Evolutionary conservation across 2,888 invertebrate species (phyloP).

Genomic region (Eumerus sabulonum): DNA sequence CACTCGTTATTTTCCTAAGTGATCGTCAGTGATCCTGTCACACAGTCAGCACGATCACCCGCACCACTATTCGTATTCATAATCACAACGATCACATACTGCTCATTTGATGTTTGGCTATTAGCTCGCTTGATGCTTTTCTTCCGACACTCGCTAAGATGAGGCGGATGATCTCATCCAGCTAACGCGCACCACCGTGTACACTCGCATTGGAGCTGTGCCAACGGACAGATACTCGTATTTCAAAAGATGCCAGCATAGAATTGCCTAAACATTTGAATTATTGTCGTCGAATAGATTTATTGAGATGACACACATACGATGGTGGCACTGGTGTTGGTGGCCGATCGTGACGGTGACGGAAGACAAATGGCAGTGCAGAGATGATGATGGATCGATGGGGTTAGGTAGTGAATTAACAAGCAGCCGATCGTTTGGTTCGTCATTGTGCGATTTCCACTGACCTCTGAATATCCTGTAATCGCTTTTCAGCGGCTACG

Average conservation of each 20-base stretch:
- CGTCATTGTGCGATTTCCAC: no score
- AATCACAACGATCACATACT: slow-evolving; percentile 21
- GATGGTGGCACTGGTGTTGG: slow-evolving; percentile 9
- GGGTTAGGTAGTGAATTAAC: no score
- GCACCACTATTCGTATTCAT: slow-evolving; percentile 16
- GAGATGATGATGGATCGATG: no score
- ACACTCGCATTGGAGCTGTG: slow-evolving; percentile 39
- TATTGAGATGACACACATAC: slow-evolving; percentile 44
- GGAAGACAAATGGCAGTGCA: not conserved
- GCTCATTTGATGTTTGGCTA: slow-evolving; percentile 37
- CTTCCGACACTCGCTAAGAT: slow-evolving; percentile 24
- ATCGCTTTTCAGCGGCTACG: no score
- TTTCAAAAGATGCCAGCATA: slow-evolving; percentile 58
- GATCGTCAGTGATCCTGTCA: slow-evolving; percentile 57
- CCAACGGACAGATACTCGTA: slow-evolving; percentile 45
- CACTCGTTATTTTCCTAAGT: not conserved
- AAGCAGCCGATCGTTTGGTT: no score
- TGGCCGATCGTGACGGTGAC: not conserved
- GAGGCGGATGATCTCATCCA: slow-evolving; percentile 43
- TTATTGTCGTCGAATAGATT: slow-evolving; percentile 54
- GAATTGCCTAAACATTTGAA: slow-evolving; percentile 60
- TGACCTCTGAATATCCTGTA: no score
- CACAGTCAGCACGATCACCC: slow-evolving; percentile 36
- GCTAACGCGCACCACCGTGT: slow-evolving; percentile 7
- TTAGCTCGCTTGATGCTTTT: slow-evolving; percentile 36